Base-by-base conservation (phyloP, 1,140 invertebrate genomes). In the Ganaspis sp. region DNA sequence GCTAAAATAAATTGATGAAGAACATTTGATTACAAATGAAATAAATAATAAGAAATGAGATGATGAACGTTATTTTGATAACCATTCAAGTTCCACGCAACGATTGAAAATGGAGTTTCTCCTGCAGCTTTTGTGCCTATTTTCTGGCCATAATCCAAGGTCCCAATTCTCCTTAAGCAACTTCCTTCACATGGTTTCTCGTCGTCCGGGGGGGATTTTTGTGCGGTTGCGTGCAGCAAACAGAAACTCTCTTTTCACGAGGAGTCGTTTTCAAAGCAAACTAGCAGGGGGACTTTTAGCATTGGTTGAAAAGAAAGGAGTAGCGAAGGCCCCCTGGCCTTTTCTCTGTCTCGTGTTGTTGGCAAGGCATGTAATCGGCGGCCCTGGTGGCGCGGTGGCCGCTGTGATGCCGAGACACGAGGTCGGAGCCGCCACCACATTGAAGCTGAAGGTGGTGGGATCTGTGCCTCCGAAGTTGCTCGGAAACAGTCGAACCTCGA, bases 351-450 rank as follows among this genome's bases (percentile, higher is more conserved):
- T 64, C 23, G 58, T 64, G 58, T 64, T 64, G 58, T 42, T 42
- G 53, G 9, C 12, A 29, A 64, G 21, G 58, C 58, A 34, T 64
- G 58, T 64, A 64, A 64, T 29, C 45, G 45, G 1, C 58, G 58
- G 58, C 58, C 58, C 58, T 64, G 58, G 26, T 64, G 58, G 26
- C 26, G 45, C 9, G 45, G 45, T 6, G 15, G 15, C 1, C 45
- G 45, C 45, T 15, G 45, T n/a, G 26, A 34, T 64, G 58, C 23
- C 58, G 58, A 29, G 58, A 64, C 58, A 64, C 58, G 53, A 76
- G 77, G 77, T 81, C 72, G 80, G 70, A 74, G 72, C 64, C 17
- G 72, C 76, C 76, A 70, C 76, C 78, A 75, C 75, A 70, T 77
- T 75, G 73, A 11, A 45, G 15, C 45, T 77, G 78, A 29, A n/a